A percentile compares a stretch with the other conserved stretches of the same genome.
phyloP scores from a whole-genome alignment of 2,888 invertebrate species.

The Steinernema hermaphroditum region DNA sequence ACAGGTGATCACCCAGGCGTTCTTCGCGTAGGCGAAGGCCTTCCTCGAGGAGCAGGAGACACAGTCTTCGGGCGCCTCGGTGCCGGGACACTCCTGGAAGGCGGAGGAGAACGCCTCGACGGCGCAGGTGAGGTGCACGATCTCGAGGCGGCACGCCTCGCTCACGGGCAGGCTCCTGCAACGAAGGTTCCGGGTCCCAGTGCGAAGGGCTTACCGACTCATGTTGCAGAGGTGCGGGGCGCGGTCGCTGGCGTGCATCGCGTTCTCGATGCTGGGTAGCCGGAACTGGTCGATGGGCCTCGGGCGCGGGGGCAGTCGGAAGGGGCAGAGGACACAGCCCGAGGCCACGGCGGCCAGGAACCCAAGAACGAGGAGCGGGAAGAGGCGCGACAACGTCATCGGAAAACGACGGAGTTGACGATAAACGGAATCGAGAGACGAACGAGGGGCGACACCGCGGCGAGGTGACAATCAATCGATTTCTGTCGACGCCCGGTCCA shows the following conservation, averaged over 20 bases:
- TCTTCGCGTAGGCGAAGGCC: conserved; percentile 42
- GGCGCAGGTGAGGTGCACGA: conserved; percentile 59
- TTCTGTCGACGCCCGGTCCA: background rate
- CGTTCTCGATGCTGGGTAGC: conserved; percentile 53
- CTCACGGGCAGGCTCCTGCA: conserved; percentile 43
- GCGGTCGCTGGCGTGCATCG: conserved; percentile 42
- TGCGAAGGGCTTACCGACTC: background rate
- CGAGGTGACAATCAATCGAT: conserved; percentile 20
- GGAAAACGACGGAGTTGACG: too few relatives aligned
- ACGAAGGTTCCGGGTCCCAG: background rate
- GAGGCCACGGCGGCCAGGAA: background rate
- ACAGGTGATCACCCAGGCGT: conserved; percentile 59
- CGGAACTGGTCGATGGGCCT: conserved; percentile 64
- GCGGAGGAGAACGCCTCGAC: conserved; percentile 43
- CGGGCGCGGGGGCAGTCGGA: conserved; percentile 54
- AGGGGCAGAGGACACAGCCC: conserved; percentile 49
- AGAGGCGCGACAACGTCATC: background rate
- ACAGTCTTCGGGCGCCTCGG: conserved; percentile 43
- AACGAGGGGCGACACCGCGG: background rate
- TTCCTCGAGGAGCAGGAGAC: conserved; percentile 52
- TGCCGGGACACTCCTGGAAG: conserved; percentile 41
- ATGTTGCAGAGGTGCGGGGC: conserved; percentile 44
- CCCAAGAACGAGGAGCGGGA: background rate
- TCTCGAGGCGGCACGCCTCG: conserved; percentile 47
- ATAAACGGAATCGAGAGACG: conserved; percentile 8